These are phyloP conservation scores for Acrobasis suavella DNA, from an alignment of 2,888 invertebrate species.

Conservation along the genomic window DNA sequence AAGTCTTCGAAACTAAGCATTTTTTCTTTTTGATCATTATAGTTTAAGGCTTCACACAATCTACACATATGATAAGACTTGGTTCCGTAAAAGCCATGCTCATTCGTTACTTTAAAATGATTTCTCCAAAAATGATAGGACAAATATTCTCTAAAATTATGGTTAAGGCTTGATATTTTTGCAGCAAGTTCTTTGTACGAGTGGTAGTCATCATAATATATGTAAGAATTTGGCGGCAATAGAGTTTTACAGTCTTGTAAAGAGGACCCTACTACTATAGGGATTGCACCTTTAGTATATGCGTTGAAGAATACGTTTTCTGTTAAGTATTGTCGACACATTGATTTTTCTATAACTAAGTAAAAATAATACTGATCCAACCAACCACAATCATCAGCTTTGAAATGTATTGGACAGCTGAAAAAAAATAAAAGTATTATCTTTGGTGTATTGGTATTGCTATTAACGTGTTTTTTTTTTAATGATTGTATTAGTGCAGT, in stretches of 20 bases:
- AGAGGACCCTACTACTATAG: conserved; percentile 77
- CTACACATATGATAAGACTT: conserved; percentile 84
- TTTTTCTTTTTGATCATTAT: conserved; percentile 64
- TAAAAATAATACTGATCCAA: conserved; percentile 85
- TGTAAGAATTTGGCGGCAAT: conserved; percentile 84
- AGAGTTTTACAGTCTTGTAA: conserved; percentile 70
- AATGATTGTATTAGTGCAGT: too few relatives aligned
- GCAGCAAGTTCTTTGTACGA: conserved; percentile 74
- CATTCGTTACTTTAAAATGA: conserved; percentile 81
- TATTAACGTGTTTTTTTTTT: too few relatives aligned
- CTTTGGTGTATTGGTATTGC: too few relatives aligned
- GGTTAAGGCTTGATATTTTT: conserved; percentile 74
- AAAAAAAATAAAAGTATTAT: conserved; percentile 48
- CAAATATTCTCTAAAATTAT: conserved; percentile 52
- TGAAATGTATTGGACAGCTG: conserved; percentile 85
- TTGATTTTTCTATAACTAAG: conserved; percentile 86
- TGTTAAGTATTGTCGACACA: conserved; percentile 86
- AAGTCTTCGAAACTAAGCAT: conserved; percentile 46
- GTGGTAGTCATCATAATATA: conserved; percentile 82
- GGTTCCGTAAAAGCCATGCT: conserved; percentile 86
- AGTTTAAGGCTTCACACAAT: conserved; percentile 86
- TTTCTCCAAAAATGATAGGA: conserved; percentile 83
- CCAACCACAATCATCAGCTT: conserved; percentile 82
- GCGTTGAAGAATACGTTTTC: conserved; percentile 83
- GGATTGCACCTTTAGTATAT: conserved; percentile 32